Percentiles rank a stretch among this genome's conserved stretches.
phyloP scores from a whole-genome alignment of 2,888 invertebrate genomes.

The Steinernema scapterisci region DNA sequence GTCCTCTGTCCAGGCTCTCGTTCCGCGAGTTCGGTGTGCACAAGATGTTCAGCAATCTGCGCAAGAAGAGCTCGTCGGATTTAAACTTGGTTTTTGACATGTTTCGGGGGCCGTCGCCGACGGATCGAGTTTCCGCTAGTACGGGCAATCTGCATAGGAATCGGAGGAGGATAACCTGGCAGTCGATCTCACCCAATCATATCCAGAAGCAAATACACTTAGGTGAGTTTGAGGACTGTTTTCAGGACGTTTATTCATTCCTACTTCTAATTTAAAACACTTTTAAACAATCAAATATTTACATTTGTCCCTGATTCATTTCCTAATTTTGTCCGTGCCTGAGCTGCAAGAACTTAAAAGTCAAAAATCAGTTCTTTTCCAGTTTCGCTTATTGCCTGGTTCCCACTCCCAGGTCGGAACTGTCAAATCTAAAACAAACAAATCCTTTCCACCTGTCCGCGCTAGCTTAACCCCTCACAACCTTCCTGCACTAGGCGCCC shows the following conservation, averaged over 20 bases:
- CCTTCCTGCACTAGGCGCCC: not conserved
- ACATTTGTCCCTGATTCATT: too few relatives aligned
- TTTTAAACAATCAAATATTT: too few relatives aligned
- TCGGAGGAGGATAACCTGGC: conserved; percentile 51
- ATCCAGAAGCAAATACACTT: conserved; percentile 53
- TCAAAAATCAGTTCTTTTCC: too few relatives aligned
- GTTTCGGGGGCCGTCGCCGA: conserved; percentile 46
- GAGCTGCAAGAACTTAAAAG: not conserved
- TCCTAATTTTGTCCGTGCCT: not conserved
- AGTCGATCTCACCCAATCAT: conserved; percentile 56
- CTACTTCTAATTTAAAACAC: too few relatives aligned
- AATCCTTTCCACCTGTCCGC: not conserved
- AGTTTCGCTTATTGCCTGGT: conserved; percentile 1
- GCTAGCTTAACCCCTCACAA: not conserved
- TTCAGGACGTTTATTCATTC: too few relatives aligned
- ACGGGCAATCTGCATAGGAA: conserved; percentile 55
- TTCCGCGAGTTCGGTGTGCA: conserved; percentile 13
- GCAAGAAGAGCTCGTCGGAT: conserved; percentile 57
- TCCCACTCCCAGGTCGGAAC: not conserved
- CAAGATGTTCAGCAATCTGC: conserved; percentile 45
- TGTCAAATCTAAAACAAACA: conserved; percentile 23
- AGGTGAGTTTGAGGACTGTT: conserved; percentile 43
- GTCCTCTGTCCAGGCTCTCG: not conserved
- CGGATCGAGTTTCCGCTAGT: conserved; percentile 37
- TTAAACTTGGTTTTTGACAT: conserved; percentile 61